phyloP scores from a whole-genome alignment of 2,797 vertebrate species.

The Taenioides sp. region DNA sequence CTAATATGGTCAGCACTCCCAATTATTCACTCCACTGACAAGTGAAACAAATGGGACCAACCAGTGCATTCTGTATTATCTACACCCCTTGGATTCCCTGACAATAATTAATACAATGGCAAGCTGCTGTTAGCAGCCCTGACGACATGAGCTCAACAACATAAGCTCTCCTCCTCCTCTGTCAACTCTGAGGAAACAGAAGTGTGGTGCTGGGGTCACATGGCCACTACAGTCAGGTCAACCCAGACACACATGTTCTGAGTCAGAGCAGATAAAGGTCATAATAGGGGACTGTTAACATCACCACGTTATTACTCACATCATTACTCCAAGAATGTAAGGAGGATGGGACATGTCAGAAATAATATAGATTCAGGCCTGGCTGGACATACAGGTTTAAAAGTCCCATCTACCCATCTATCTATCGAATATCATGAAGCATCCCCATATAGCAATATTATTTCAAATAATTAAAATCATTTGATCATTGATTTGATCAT shows the following conservation, averaged over 20 bases:
- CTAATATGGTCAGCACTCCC: conserved; percentile 85
- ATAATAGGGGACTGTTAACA: conserved; percentile 49
- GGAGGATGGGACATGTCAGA: conserved; percentile 58
- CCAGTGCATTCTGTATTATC: conserved; percentile 83
- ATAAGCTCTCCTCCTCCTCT: conserved; percentile 73
- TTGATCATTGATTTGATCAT: conserved; percentile 5
- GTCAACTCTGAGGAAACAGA: conserved; percentile 64
- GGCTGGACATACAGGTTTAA: conserved; percentile 26
- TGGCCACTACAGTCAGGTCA: conserved; percentile 47
- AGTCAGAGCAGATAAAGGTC: conserved; percentile 54
- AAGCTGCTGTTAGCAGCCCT: conserved; percentile 77
- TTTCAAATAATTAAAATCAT: not conserved
- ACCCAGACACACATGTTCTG: conserved; percentile 25
- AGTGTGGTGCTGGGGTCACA: conserved; percentile 46
- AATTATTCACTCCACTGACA: conserved; percentile 87
- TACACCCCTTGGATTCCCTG: conserved; percentile 81
- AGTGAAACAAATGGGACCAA: conserved; percentile 84
- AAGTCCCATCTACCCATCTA: conserved; percentile 36
- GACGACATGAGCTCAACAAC: conserved; percentile 72
- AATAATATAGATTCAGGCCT: conserved; percentile 51
- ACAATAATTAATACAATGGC: conserved; percentile 84
- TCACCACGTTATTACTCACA: conserved; percentile 65
- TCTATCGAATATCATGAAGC: conserved; percentile 27
- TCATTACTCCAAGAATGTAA: conserved; percentile 66
- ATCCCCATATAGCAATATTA: conserved; percentile 18